phyloP scores from a whole-genome alignment of 2,113 vertebrate species.

The Petrocephalus zakoni region DNA sequence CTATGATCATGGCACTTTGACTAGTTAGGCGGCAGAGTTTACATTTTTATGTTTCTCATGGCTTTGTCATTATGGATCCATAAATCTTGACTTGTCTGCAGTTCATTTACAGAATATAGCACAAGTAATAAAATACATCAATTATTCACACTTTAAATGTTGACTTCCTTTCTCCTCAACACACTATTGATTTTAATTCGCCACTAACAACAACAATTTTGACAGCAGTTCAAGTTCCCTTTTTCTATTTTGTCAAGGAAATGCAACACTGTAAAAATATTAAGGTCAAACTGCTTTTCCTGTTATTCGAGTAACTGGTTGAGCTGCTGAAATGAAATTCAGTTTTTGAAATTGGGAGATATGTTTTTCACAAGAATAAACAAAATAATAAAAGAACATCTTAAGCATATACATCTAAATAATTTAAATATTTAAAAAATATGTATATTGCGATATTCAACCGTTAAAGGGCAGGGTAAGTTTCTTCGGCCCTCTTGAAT shows the following conservation, averaged over 20 bases:
- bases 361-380: background rate
- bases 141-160: slow-evolving; percentile 5
- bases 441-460: background rate
- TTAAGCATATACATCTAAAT: background rate
- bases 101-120: background rate
- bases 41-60: background rate
- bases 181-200: background rate
- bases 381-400: background rate
- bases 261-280: background rate
- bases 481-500: background rate
- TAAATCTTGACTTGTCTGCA: background rate
- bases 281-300: background rate
- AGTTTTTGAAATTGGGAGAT: background rate
- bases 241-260: background rate
- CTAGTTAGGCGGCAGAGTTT: background rate
- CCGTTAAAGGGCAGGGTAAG: background rate
- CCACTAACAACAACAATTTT: background rate
- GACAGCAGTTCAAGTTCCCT: background rate
- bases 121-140: background rate
- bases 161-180: slow-evolving; percentile 5
- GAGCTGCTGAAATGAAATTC: background rate
- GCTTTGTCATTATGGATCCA: background rate
- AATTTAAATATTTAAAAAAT: background rate
- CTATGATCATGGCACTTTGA: background rate
- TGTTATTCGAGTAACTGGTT: background rate